Percentiles rank a stretch among this genome's conserved stretches.
phyloP scores from a whole-genome alignment of 2,888 invertebrate species.

The Tridacna gigas region DNA sequence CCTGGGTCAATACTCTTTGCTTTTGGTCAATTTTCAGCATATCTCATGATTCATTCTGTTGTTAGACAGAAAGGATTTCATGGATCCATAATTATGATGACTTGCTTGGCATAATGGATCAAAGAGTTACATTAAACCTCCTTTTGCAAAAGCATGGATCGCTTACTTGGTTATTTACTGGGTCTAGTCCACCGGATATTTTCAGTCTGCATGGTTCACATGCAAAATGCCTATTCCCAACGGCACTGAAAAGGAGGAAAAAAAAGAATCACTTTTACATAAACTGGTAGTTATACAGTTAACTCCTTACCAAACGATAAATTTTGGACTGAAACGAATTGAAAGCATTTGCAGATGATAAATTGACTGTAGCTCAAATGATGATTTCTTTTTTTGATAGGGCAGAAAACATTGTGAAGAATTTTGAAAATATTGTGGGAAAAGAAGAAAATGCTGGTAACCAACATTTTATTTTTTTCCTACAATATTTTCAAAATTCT shows the following conservation, averaged over 20 bases:
- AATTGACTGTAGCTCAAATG: too few species aligned
- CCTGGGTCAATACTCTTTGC: too few species aligned
- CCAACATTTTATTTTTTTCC: background rate
- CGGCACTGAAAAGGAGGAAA: constrained; percentile 87
- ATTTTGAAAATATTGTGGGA: background rate
- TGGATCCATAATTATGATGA: too few species aligned
- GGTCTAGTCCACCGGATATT: constrained; percentile 96
- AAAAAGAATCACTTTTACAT: background rate
- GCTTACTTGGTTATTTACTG: constrained; percentile 90
- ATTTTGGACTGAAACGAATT: too few species aligned
- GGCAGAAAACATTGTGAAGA: too few species aligned
- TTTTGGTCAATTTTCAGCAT: too few species aligned
- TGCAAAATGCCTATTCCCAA: constrained; percentile 95
- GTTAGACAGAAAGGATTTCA: too few species aligned
- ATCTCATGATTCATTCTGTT: too few species aligned
- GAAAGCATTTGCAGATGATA: too few species aligned
- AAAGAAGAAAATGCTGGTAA: background rate
- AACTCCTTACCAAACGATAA: background rate
- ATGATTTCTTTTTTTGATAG: too few species aligned
- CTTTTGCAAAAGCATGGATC: background rate
- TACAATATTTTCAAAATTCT: background rate
- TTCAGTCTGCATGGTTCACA: constrained; percentile 94
- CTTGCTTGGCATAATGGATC: too few species aligned
- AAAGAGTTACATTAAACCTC: too few species aligned
- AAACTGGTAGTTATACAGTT: background rate